These are phyloP conservation scores for Antrozous pallidus DNA, from an alignment of 2,797 vertebrate species.

Conservation along the genomic window DNA sequence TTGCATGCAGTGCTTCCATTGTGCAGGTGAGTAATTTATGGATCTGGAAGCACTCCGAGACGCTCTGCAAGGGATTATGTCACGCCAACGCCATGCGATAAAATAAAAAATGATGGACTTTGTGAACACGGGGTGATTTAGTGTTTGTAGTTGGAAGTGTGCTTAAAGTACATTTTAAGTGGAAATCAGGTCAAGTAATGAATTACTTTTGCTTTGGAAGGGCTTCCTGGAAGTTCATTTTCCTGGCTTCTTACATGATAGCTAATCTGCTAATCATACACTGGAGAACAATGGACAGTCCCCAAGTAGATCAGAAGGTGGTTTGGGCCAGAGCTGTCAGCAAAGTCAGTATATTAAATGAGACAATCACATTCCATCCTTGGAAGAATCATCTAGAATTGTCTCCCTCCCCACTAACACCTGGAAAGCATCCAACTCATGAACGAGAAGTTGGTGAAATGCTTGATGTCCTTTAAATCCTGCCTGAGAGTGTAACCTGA, in stretches of 20 bases:
- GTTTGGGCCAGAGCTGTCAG: constrained; percentile 66
- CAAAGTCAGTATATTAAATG: constrained; percentile 40
- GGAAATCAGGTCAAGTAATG: constrained; percentile 86
- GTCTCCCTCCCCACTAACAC: not conserved
- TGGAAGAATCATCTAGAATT: constrained; percentile 66
- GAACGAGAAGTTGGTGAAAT: not conserved
- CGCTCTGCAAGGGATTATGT: constrained; percentile 86
- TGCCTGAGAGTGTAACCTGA: not conserved
- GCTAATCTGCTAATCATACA: constrained; percentile 83
- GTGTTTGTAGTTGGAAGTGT: constrained; percentile 85
- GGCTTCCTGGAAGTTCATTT: constrained; percentile 83
- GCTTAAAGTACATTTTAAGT: constrained; percentile 88
- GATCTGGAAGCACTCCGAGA: constrained; percentile 85
- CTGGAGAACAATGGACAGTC: constrained; percentile 75
- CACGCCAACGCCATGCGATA: constrained; percentile 81
- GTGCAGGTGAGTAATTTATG: constrained; percentile 86
- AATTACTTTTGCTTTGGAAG: constrained; percentile 85
- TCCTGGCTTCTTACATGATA: constrained; percentile 77
- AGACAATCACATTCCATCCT: constrained; percentile 53
- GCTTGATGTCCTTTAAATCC: not conserved
- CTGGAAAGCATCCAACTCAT: constrained; percentile 44
- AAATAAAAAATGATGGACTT: constrained; percentile 88
- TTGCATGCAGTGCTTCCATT: constrained; percentile 77
- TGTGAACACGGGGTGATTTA: constrained; percentile 85
- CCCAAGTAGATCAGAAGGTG: constrained; percentile 3